Evolutionary conservation across 2,797 vertebrate species (phyloP), one percentile per base, ranked within the genome.

Genomic region (Setipinna tenuifilis): DNA sequence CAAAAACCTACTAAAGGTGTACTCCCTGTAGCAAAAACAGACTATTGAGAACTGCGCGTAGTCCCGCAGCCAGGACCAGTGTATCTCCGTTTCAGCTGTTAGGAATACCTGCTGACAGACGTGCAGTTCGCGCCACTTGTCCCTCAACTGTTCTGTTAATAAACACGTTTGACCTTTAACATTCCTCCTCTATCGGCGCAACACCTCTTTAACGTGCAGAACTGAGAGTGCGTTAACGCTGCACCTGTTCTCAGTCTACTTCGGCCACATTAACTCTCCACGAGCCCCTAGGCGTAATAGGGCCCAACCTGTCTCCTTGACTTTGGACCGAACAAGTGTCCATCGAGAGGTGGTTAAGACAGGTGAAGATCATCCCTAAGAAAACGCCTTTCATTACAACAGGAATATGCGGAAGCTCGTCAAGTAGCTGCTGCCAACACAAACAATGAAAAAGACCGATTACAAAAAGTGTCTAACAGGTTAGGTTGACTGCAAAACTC

Each of bases 381-480:
- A 75, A 19, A 35, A 75, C 28, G 68, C 68, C 68, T 35, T 7
- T 75, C 31, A 41, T 41, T 75, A 41, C 31, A 75, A 35, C 68
- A 12, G 28, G 68, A 41, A 75, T 75, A 41, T 75, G 68, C 68
- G 68, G 68, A 75, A 75, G 68, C 68, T 75, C 14, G 3, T 75
- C 12, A 75, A 14, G 68, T 75, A 35, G 4, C 68, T 41, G 68
- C 14, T 75, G 14, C 68, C 28, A 75, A 75, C 68, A 75, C 46
- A 75, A 23, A 31, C 28, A 75, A 41, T 35, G 31, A 75, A 75
- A 41, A 75, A 75, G 5, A 19, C 31, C 68, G 28, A 19, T 75
- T 75, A 25, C 5, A 65, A 62, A 62, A n/a, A 75, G 28, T 35
- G 68, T 41, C 28, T 35, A 71, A 71, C 65, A 75, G 28, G 68